Evolutionary conservation across 2,888 invertebrate genomes (phyloP).

Genomic region (Agelastica alni): DNA sequence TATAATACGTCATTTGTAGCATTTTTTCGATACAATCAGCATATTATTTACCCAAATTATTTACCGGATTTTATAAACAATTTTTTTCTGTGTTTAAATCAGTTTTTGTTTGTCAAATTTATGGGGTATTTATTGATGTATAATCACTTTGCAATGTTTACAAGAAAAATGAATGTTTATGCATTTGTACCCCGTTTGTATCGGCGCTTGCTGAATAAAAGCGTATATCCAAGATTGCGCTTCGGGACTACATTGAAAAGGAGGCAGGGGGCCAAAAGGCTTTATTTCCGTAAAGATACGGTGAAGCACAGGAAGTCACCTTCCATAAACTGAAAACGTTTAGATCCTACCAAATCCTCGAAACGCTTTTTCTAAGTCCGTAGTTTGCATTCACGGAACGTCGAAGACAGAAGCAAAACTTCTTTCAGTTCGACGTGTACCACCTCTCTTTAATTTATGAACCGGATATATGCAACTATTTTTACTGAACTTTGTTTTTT

Average conservation of each 20-base stretch:
- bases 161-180: too few relatives aligned
- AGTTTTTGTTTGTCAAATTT: too few relatives aligned
- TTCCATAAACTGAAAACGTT: conserved; percentile 53
- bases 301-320: conserved; percentile 51
- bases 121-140: too few relatives aligned
- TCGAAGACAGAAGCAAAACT: conserved; percentile 29
- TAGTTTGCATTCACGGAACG: conserved; percentile 54
- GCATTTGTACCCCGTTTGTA: too few relatives aligned
- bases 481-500: conserved; percentile 8
- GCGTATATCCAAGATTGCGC: conserved; percentile 26
- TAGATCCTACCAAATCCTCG: conserved; percentile 53
- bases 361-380: conserved; percentile 51
- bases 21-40: too few relatives aligned
- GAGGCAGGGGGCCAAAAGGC: conserved; percentile 35
- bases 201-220: conserved; percentile 10
- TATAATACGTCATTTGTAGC: too few relatives aligned
- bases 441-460: conserved; percentile 22
- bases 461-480: conserved; percentile 19
- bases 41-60: too few relatives aligned
- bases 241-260: conserved; percentile 29
- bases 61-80: too few relatives aligned
- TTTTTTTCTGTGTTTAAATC: too few relatives aligned
- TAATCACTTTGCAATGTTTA: too few relatives aligned
- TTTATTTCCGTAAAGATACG: conserved; percentile 46
- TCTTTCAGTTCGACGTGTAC: conserved; percentile 19